Evolutionary conservation across 2,888 invertebrate species (phyloP).

Genomic region (Pristionchus arcanus): DNA sequence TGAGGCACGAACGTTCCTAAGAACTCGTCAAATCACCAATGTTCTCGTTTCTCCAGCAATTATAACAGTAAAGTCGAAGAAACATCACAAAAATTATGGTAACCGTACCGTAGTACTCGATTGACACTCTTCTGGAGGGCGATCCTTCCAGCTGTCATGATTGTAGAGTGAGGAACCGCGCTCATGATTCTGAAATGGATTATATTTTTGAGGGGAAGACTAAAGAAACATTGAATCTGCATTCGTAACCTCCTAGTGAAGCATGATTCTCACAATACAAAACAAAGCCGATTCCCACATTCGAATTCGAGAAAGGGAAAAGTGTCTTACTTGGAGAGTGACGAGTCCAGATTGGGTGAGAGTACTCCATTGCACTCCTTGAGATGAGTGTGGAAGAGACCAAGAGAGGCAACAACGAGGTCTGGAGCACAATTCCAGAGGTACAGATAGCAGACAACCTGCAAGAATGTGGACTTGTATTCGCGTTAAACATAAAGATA

Average conservation of each 20-base stretch:
- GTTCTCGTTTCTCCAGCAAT: background rate
- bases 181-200: slow-evolving; percentile 53
- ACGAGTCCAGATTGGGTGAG: slow-evolving; percentile 42
- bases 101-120: slow-evolving; percentile 85
- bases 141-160: slow-evolving; percentile 61
- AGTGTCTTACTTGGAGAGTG: slow-evolving; percentile 55
- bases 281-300: too few relatives aligned
- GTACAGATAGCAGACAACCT: slow-evolving; percentile 98
- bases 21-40: slow-evolving; percentile 90
- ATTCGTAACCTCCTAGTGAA: background rate
- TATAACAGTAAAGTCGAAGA: background rate
- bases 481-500: too few relatives aligned
- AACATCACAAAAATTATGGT: too few relatives aligned
- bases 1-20: background rate
- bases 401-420: slow-evolving; percentile 95
- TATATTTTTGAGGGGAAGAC: too few relatives aligned
- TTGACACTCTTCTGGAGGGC: slow-evolving; percentile 87
- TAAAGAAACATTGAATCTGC: too few relatives aligned
- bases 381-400: slow-evolving; percentile 94
- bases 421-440: slow-evolving; percentile 98
- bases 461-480: too few relatives aligned
- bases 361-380: slow-evolving; percentile 85
- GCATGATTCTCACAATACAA: background rate
- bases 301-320: too few relatives aligned
- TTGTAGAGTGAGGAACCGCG: slow-evolving; percentile 57